Evolutionary conservation across 64 coral and sea anemone genomes (phyloP).

Genomic region (Catalaphyllia jardinei): DNA sequence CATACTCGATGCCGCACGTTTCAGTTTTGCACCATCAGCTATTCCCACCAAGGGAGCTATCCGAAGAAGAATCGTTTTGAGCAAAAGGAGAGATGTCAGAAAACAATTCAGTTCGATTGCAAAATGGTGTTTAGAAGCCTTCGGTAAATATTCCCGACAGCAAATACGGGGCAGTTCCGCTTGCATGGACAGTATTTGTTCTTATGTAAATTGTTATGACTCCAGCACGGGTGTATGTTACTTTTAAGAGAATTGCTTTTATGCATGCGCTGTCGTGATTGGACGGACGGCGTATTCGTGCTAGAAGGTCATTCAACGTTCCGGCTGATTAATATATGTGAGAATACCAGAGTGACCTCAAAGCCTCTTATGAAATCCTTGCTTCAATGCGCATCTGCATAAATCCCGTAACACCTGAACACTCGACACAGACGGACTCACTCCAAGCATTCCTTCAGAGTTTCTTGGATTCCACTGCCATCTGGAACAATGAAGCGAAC

Average conservation of each 20-base stretch:
- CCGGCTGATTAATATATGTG: slow-evolving; percentile 46
- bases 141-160: not conserved
- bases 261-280: not conserved
- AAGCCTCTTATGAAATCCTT: not conserved
- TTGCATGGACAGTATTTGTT: not conserved
- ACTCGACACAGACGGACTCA: slow-evolving; percentile 15
- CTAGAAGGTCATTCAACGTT: slow-evolving; percentile 29
- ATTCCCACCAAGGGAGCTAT: too few relatives aligned
- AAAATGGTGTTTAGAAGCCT: not conserved
- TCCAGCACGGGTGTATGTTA: slow-evolving; percentile 16
- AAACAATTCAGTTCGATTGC: not conserved
- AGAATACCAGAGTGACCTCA: slow-evolving; percentile 11
- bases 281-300: not conserved
- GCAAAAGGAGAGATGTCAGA: not conserved
- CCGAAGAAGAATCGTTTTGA: not conserved
- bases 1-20: not conserved
- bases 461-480: not conserved
- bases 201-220: slow-evolving; percentile 37
- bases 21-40: not conserved
- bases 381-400: slow-evolving; percentile 28
- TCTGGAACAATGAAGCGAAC: not conserved
- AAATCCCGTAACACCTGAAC: not conserved
- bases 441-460: slow-evolving; percentile 20
- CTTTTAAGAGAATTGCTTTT: slow-evolving; percentile 12
- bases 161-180: slow-evolving; percentile 4